phyloP scores from a whole-genome alignment of 2,113 vertebrate genomes.

The Danio rerio region GRCz12tu NC_133190.1:23372501-23373000 shows the following conservation, averaged over 20 bases:
- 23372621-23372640: neutral
- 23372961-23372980: slow-evolving; percentile 13
- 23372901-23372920: neutral
- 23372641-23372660: slow-evolving; percentile 79
- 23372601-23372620: neutral
- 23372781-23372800: slow-evolving; percentile 68
- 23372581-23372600: neutral
- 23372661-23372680: slow-evolving; percentile 90
- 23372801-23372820: neutral
- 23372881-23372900: neutral
- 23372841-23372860: neutral
- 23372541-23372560: slow-evolving; percentile 95
- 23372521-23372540: slow-evolving; percentile 90
- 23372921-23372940: neutral
- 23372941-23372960: neutral
- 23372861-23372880: neutral
- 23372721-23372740: slow-evolving; percentile 94
- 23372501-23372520: slow-evolving; percentile 91
- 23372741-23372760: slow-evolving; percentile 98
- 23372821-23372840: neutral
- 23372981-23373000: slow-evolving; percentile 17
- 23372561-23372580: slow-evolving; percentile 72
- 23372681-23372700: slow-evolving; percentile 93
- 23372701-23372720: slow-evolving; percentile 90
- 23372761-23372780: slow-evolving; percentile 99